A percentile compares a stretch with the other conserved stretches of the same genome.
These are phyloP conservation scores for Panonychus citri DNA, from an alignment of 1,140 invertebrate species.

Conservation along the genomic window DNA sequence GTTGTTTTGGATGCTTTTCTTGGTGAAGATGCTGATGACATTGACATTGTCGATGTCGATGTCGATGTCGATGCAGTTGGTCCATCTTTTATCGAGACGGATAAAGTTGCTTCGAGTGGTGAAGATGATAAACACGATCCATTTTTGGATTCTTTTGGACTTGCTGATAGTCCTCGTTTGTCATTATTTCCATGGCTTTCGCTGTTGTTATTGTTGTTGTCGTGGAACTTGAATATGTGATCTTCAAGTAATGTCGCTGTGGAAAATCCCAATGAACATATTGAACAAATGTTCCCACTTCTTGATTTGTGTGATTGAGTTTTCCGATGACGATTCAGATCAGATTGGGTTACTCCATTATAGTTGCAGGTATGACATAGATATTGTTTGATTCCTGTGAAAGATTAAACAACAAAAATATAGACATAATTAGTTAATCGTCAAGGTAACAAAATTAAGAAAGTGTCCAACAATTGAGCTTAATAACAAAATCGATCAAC, in stretches of 20 bases:
- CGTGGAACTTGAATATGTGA: constrained; percentile 8
- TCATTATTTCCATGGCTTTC: background rate
- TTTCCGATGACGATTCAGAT: constrained; percentile 29
- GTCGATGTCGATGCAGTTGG: background rate
- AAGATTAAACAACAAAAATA: too few relatives aligned
- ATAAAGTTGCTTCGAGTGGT: background rate
- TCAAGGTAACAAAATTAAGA: too few relatives aligned
- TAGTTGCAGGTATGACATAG: constrained; percentile 29
- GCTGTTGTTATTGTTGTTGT: background rate
- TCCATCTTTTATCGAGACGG: too few relatives aligned
- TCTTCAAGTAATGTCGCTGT: constrained; percentile 16
- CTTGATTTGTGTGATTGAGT: constrained; percentile 25
- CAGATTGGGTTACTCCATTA: constrained; percentile 29
- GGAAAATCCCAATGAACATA: constrained; percentile 24
- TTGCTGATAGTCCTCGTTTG: background rate
- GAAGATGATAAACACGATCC: background rate
- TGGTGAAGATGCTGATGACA: background rate
- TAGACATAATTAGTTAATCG: too few relatives aligned
- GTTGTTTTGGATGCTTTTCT: background rate
- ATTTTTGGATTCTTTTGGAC: background rate
- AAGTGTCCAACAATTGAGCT: too few relatives aligned
- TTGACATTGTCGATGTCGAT: background rate
- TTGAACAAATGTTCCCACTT: constrained; percentile 19
- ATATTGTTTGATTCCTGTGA: constrained; percentile 27
- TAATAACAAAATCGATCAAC: too few relatives aligned